These are phyloP conservation scores for Philantomba maxwellii DNA, from an alignment of 2,113 vertebrate genomes.

Conservation along the genomic window DNA sequence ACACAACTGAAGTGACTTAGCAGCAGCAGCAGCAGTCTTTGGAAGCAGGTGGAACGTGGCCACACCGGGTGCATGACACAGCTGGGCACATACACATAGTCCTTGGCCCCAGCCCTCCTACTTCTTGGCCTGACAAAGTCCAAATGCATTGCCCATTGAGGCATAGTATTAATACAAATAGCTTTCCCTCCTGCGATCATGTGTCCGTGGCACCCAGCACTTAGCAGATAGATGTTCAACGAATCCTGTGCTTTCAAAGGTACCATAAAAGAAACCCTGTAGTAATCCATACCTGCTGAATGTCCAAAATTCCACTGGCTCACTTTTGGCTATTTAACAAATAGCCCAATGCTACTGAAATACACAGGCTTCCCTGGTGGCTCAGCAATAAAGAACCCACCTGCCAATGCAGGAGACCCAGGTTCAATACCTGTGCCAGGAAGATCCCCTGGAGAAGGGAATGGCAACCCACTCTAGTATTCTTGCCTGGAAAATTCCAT, in stretches of 20 bases:
- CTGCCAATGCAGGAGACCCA: not conserved
- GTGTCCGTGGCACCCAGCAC: not conserved
- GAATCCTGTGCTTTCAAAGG: not conserved
- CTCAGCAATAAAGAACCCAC: not conserved
- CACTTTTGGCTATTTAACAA: not conserved
- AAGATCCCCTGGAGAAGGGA: not conserved
- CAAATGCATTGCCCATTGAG: not conserved
- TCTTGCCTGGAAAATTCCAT: not conserved
- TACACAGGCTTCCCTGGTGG: not conserved
- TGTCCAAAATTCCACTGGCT: not conserved
- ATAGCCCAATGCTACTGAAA: not conserved
- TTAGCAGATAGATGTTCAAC: not conserved
- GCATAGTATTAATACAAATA: not conserved
- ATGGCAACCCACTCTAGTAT: not conserved
- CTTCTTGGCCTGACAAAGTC: not conserved
- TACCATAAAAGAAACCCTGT: not conserved
- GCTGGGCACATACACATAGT: not conserved
- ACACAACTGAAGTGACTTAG: too few species aligned
- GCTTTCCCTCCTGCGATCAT: not conserved
- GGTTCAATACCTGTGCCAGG: not conserved
- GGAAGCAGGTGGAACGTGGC: not conserved
- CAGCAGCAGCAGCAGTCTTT: not conserved
- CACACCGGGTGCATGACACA: accelerated
- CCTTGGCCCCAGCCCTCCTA: not conserved
- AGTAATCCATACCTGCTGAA: not conserved